These are phyloP conservation scores for Nemapogon koenigi DNA, from an alignment of 2,888 invertebrate genomes.

Conservation along the genomic window DNA sequence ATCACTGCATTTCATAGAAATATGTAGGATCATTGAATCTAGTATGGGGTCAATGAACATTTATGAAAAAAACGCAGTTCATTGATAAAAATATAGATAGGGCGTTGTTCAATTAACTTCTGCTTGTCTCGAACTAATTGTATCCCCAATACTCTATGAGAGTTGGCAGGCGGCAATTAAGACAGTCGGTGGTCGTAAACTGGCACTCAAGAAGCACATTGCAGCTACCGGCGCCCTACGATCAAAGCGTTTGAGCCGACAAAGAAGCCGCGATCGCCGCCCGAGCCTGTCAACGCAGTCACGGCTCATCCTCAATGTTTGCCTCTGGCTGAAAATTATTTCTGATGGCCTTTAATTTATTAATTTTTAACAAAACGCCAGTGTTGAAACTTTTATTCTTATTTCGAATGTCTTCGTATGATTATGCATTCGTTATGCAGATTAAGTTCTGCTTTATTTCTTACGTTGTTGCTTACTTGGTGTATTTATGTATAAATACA, in stretches of 20 bases:
- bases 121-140: too few species aligned
- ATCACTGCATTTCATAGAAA: too few species aligned
- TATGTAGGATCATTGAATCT: too few species aligned
- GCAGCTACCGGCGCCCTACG: conserved; percentile 15
- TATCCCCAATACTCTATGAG: too few species aligned
- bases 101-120: too few species aligned
- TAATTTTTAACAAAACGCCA: conserved; percentile 4
- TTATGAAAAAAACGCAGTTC: too few species aligned
- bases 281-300: conserved; percentile 51
- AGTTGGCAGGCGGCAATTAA: conserved; percentile 48
- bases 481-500: too few species aligned
- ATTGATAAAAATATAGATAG: too few species aligned
- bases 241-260: conserved; percentile 34
- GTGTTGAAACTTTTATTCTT: too few species aligned
- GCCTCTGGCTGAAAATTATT: conserved; percentile 43
- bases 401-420: neutral
- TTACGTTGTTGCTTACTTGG: too few species aligned
- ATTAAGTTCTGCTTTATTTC: neutral
- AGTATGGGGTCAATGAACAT: too few species aligned
- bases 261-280: conserved; percentile 20
- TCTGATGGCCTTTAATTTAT: conserved; percentile 6
- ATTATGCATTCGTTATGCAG: neutral
- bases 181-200: conserved; percentile 51
- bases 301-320: conserved; percentile 25
- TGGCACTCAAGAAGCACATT: conserved; percentile 36